Percentiles rank a stretch among this genome's conserved stretches.
Evolutionary conservation across 2,797 vertebrate genomes (phyloP).

Genomic region (Halcyon badia): DNA sequence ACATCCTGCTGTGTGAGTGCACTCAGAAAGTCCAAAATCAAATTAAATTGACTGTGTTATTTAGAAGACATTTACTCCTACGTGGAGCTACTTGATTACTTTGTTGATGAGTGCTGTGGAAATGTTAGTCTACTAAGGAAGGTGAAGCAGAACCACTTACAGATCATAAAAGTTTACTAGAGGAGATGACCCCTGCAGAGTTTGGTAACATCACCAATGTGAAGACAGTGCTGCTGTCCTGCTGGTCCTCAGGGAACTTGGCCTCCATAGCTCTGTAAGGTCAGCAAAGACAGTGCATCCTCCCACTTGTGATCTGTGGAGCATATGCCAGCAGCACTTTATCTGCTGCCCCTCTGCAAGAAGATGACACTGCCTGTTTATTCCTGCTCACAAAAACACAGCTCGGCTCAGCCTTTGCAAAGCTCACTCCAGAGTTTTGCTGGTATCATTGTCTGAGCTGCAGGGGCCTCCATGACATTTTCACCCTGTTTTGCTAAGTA

Average conservation of each 20-base stretch:
- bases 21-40: neutral
- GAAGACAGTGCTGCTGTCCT: neutral
- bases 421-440: neutral
- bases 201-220: neutral
- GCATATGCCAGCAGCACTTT: neutral
- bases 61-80: neutral
- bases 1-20: neutral
- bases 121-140: neutral
- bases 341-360: neutral
- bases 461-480: neutral
- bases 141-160: neutral
- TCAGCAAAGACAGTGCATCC: neutral
- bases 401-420: neutral
- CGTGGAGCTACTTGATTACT: neutral
- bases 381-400: neutral
- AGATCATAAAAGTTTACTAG: neutral
- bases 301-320: neutral
- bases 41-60: neutral
- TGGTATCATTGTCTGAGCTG: neutral
- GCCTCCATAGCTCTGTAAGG: neutral
- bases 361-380: neutral
- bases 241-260: neutral
- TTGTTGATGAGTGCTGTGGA: neutral
- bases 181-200: neutral
- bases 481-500: neutral